Evolutionary conservation across 2,888 invertebrate species (phyloP).

Genomic region (Andrena minutula): DNA sequence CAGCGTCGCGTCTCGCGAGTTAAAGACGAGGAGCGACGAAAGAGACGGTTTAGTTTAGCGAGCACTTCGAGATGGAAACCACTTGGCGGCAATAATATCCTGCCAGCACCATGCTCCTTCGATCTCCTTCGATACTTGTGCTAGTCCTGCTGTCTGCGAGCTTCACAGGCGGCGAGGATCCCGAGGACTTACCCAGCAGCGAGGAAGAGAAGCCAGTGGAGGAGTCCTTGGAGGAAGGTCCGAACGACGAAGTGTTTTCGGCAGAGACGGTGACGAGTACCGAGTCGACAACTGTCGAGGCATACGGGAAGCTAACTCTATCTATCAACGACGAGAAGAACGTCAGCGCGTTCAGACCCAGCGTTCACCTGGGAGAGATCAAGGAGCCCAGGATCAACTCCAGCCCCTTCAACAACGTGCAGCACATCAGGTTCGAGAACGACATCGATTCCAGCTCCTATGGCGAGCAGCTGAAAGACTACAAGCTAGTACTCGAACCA

Average conservation of each 20-base stretch:
- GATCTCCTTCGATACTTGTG: neutral
- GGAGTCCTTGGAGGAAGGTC: constrained; percentile 7
- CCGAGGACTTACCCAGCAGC: accelerated
- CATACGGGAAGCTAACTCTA: neutral
- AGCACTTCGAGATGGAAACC: constrained; percentile 51
- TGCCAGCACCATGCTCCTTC: neutral
- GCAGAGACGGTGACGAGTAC: constrained; percentile 19
- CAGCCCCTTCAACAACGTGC: constrained; percentile 71
- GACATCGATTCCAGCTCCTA: constrained; percentile 17
- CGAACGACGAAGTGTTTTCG: constrained; percentile 7
- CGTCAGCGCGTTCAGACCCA: constrained; percentile 68
- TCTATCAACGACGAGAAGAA: constrained; percentile 4
- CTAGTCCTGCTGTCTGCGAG: neutral
- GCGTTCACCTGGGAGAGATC: constrained; percentile 77
- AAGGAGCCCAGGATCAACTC: constrained; percentile 51
- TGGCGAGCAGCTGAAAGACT: constrained; percentile 19
- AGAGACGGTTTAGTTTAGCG: constrained; percentile 72
- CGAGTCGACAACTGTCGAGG: neutral
- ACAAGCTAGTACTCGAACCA: constrained; percentile 18
- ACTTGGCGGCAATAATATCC: neutral
- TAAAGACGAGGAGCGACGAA: constrained; percentile 71
- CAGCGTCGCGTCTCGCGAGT: constrained; percentile 54
- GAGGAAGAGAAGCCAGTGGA: neutral
- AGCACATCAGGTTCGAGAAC: constrained; percentile 72
- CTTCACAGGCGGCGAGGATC: neutral